Percentiles rank a stretch among this genome's conserved stretches.
Evolutionary conservation across 92 coral and sea anemone genomes (phyloP).

Genomic region (Metridium senile): DNA sequence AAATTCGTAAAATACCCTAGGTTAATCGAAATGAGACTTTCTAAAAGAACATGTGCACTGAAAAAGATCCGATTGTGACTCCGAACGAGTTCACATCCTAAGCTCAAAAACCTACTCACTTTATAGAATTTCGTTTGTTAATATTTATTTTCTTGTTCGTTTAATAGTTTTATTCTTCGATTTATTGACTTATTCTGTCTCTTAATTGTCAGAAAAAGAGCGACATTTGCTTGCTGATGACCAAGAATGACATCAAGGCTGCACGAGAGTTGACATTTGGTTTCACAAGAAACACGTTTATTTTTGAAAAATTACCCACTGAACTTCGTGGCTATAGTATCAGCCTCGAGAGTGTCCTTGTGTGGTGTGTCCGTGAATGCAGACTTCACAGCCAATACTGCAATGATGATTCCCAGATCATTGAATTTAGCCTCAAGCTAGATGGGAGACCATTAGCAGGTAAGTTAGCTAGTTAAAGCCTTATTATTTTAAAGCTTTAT

Average conservation of each 20-base stretch:
- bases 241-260: conserved; percentile 5
- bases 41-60: too few relatives aligned
- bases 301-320: neutral
- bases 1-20: neutral
- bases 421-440: conserved; percentile 10
- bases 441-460: conserved; percentile 23
- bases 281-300: conserved; percentile 4
- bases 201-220: neutral
- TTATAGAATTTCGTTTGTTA: too few relatives aligned
- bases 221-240: neutral
- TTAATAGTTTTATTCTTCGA: too few relatives aligned
- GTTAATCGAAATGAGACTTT: neutral
- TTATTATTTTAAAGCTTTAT: too few relatives aligned
- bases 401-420: neutral
- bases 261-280: neutral
- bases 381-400: neutral
- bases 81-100: too few relatives aligned
- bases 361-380: conserved; percentile 5
- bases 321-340: neutral
- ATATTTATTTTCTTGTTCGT: too few relatives aligned
- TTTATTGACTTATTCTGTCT: neutral
- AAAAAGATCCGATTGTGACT: too few relatives aligned
- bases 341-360: conserved; percentile 5
- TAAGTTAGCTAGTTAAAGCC: too few relatives aligned
- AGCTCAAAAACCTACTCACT: too few relatives aligned